These are phyloP conservation scores for Mnemiopsis leidyi DNA, from an alignment of 37 sponge, comb jelly and placozoan genomes.

Conservation along the genomic window DNA sequence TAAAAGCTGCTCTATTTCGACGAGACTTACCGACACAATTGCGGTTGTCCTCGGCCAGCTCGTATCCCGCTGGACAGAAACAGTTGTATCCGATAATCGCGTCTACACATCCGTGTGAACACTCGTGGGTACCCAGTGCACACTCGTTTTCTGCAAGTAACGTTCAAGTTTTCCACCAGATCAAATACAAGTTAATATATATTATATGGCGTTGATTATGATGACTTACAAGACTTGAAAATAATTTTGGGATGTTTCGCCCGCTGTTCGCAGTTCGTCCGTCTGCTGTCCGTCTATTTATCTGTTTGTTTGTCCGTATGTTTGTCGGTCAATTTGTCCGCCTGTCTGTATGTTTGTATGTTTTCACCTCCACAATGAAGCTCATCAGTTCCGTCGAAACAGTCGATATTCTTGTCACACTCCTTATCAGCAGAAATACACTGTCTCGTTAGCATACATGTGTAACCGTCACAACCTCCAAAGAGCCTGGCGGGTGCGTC, in stretches of 20 bases:
- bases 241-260: no score
- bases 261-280: no score
- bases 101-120: slow-evolving; percentile 17
- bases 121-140: not conserved
- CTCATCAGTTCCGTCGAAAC: slow-evolving; percentile 25
- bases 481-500: no score
- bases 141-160: slow-evolving; percentile 51
- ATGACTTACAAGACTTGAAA: no score
- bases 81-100: slow-evolving; percentile 4
- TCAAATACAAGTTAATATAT: no score
- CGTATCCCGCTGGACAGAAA: slow-evolving; percentile 43
- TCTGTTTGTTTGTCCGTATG: not conserved
- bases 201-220: no score
- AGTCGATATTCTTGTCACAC: slow-evolving; percentile 44
- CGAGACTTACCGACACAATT: slow-evolving; percentile 30
- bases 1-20: no score
- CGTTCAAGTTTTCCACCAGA: not conserved
- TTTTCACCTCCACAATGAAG: slow-evolving; percentile 13
- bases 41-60: not conserved
- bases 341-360: not conserved
- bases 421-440: slow-evolving; percentile 35
- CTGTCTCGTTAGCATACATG: not conserved
- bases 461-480: slow-evolving; percentile 14
- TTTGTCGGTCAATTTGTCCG: not conserved
- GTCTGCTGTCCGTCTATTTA: not conserved